These are phyloP conservation scores for Erpobdella octoculata DNA, from an alignment of 2,888 invertebrate genomes.

Conservation along the genomic window DNA sequence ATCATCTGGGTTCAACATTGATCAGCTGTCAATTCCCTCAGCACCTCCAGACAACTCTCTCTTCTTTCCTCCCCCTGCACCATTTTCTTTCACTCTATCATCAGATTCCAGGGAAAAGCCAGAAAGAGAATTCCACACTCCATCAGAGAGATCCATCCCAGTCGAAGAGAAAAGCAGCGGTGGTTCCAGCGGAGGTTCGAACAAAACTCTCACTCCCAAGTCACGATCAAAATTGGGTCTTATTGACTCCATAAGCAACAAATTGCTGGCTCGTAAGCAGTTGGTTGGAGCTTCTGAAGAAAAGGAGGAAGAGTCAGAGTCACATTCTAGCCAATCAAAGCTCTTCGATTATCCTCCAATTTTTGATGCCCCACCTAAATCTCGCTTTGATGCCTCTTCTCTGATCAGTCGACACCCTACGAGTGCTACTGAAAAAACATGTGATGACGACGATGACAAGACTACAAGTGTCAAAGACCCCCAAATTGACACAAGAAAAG, in stretches of 20 bases:
- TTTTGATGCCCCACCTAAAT: too few relatives aligned
- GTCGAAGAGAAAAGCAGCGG: not conserved
- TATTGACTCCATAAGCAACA: slow-evolving; percentile 31
- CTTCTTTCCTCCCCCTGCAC: not conserved
- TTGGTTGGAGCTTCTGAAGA: too few relatives aligned
- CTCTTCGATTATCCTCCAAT: too few relatives aligned
- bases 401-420: too few relatives aligned
- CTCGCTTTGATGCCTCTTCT: too few relatives aligned
- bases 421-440: too few relatives aligned
- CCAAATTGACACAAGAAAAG: too few relatives aligned
- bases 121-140: not conserved
- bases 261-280: slow-evolving; percentile 30
- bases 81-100: not conserved
- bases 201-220: not conserved
- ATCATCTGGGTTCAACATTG: slow-evolving; percentile 25
- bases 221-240: slow-evolving; percentile 9
- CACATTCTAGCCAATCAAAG: too few relatives aligned
- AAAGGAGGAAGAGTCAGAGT: too few relatives aligned
- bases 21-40: slow-evolving; percentile 12
- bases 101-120: not conserved
- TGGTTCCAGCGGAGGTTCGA: not conserved
- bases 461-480: too few relatives aligned
- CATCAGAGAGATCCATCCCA: not conserved
- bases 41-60: not conserved
- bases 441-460: too few relatives aligned